phyloP scores from a whole-genome alignment of 1,140 invertebrate species.

The Elysia chlorotica region DNA sequence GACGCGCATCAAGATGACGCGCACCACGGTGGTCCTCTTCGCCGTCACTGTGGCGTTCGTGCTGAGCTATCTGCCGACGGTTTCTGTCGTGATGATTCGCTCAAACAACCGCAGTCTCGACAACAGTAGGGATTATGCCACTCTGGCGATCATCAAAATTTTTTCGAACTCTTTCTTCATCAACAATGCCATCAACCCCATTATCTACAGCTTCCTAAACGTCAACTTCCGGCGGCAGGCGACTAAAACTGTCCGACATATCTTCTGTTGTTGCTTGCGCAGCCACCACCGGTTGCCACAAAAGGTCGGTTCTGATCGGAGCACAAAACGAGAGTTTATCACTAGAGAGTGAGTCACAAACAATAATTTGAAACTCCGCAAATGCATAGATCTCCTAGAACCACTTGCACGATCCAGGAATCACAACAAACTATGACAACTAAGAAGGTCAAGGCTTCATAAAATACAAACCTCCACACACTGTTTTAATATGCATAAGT shows the following conservation, averaged over 20 bases:
- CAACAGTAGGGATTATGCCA: conserved; percentile 22
- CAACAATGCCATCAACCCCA: conserved; percentile 55
- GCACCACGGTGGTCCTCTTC: conserved; percentile 43
- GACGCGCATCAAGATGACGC: conserved; percentile 33
- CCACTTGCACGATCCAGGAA: no score
- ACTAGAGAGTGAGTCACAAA: conserved; percentile 20
- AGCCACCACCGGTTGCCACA: conserved; percentile 15
- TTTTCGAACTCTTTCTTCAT: conserved; percentile 54
- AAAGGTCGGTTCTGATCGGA: conserved; percentile 32
- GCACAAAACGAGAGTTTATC: conserved; percentile 33
- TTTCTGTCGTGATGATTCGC: conserved; percentile 41
- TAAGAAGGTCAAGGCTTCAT: no score
- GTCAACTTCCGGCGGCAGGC: conserved; percentile 45
- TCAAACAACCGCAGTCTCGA: conserved; percentile 33
- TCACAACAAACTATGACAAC: no score
- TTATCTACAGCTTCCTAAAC: conserved; percentile 58
- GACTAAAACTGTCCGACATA: conserved; percentile 23
- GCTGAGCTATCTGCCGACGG: conserved; percentile 41
- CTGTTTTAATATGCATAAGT: no score
- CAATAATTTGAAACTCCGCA: no score
- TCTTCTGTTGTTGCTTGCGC: conserved; percentile 30
- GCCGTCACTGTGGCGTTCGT: conserved; percentile 47
- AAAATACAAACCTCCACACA: no score
- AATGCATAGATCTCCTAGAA: no score
- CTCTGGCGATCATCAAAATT: conserved; percentile 37